Evolutionary conservation across 2,797 vertebrate species (phyloP).

Genomic region (Ctenopoma kingsleyae): DNA sequence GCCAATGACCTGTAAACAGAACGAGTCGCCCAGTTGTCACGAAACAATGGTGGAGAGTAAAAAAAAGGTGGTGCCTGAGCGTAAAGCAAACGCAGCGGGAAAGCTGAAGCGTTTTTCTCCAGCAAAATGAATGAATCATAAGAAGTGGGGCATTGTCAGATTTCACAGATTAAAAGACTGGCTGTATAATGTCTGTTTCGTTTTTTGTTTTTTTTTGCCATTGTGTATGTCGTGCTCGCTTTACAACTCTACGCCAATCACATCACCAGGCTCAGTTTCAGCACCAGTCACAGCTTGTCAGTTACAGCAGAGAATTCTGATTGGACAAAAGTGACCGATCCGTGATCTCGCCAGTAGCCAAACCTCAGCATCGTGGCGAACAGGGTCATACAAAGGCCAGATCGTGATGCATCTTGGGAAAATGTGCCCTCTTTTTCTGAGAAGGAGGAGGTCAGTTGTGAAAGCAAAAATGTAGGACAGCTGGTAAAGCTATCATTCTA

Average conservation of each 20-base stretch:
- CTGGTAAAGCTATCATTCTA: constrained; percentile 58
- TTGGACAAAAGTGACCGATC: constrained; percentile 65
- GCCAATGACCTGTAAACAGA: constrained; percentile 79
- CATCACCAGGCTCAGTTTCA: not conserved
- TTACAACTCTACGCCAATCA: constrained; percentile 6
- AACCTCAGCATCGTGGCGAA: constrained; percentile 57
- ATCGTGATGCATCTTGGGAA: constrained; percentile 76
- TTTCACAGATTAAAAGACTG: constrained; percentile 27
- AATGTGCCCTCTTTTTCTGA: constrained; percentile 53
- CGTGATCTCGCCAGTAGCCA: constrained; percentile 61
- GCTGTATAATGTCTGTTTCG: not conserved
- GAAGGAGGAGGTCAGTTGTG: constrained; percentile 45
- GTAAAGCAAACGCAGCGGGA: constrained; percentile 47
- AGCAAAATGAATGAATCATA: constrained; percentile 31
- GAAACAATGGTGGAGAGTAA: constrained; percentile 63
- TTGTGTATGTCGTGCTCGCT: not conserved
- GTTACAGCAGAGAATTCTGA: constrained; percentile 42
- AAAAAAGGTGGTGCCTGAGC: constrained; percentile 29
- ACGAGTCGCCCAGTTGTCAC: constrained; percentile 39
- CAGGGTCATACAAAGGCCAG: constrained; percentile 80
- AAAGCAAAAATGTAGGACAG: constrained; percentile 67
- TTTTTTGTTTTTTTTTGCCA: constrained; percentile 3
- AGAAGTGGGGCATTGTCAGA: constrained; percentile 56
- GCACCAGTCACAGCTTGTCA: constrained; percentile 15
- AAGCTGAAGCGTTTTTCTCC: not conserved